Percentiles rank a stretch among this genome's conserved stretches.
phyloP scores from a whole-genome alignment of 1,140 invertebrate species.

The Drosophila oshimai region DNA sequence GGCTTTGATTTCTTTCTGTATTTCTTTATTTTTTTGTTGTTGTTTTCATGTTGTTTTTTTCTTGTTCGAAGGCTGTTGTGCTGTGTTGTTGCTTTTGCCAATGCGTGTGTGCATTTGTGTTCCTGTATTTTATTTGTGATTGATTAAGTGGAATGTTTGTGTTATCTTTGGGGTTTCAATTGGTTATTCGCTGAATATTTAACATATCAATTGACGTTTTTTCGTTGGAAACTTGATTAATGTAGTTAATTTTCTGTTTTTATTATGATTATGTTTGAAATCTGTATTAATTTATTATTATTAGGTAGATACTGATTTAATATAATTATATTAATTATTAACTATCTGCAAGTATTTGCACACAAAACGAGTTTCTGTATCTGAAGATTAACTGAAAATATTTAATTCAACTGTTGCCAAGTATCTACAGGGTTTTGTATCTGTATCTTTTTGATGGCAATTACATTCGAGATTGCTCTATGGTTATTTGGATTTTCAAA shows the following conservation, averaged over 20 bases:
- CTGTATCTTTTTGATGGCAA: not conserved
- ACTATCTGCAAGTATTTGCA: not conserved
- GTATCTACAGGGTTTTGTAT: too few relatives aligned
- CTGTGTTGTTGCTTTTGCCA: constrained; percentile 16
- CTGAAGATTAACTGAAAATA: not conserved
- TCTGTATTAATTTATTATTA: not conserved
- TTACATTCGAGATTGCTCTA: constrained; percentile 1
- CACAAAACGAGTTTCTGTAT: too few relatives aligned
- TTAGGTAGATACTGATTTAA: too few relatives aligned
- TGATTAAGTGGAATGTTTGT: constrained; percentile 38
- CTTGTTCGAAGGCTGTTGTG: constrained; percentile 14
- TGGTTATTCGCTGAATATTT: constrained; percentile 21
- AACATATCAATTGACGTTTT: not conserved
- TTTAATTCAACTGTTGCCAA: too few relatives aligned
- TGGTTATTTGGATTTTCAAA: not conserved
- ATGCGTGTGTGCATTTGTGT: constrained; percentile 37
- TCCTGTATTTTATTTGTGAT: constrained; percentile 34
- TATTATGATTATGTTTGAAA: not conserved
- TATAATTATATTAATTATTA: not conserved
- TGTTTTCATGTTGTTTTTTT: constrained; percentile 23
- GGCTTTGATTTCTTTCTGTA: constrained; percentile 58
- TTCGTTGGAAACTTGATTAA: not conserved
- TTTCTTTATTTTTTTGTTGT: constrained; percentile 5
- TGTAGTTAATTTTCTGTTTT: not conserved
- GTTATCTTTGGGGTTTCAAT: constrained; percentile 24